phyloP scores from a whole-genome alignment of 2,797 vertebrate species.

The Manis crassicaudata region DNA sequence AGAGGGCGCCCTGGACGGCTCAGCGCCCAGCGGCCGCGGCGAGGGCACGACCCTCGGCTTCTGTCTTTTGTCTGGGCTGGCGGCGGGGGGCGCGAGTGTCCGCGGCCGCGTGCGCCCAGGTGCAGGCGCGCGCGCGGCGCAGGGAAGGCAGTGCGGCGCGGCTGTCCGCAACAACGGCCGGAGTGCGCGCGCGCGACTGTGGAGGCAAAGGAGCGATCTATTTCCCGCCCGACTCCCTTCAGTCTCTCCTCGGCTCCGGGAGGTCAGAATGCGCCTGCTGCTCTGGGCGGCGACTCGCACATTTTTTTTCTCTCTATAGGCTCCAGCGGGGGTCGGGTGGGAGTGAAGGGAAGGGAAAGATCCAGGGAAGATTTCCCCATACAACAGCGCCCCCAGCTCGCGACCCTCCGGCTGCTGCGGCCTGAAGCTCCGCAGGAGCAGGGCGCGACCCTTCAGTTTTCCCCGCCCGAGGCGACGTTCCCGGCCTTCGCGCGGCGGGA shows the following conservation, averaged over 20 bases:
- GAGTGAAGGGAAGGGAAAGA: not conserved
- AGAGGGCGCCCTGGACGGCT: not conserved
- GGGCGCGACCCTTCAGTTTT: not conserved
- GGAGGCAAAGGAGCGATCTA: not conserved
- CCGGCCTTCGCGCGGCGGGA: not conserved
- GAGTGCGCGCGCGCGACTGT: not conserved
- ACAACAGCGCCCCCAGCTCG: slow-evolving; percentile 37
- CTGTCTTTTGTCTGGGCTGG: not conserved
- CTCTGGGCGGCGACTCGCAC: not conserved
- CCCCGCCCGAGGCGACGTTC: not conserved
- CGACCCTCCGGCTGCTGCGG: not conserved
- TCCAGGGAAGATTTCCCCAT: not conserved
- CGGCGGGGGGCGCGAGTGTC: not conserved
- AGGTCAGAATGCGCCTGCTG: slow-evolving; percentile 17
- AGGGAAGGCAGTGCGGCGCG: accelerated
- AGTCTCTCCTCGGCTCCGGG: not conserved
- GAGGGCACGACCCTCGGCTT: not conserved
- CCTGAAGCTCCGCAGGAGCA: not conserved
- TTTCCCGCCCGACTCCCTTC: not conserved
- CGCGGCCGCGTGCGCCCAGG: not conserved
- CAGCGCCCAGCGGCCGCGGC: not conserved
- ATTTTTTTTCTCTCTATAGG: not conserved
- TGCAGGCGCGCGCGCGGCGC: not conserved
- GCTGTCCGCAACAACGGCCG: not conserved
- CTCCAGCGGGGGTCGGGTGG: not conserved